Conservation (phyloP, 1,140 invertebrate species). For the Euborellia annulipes region DNA sequence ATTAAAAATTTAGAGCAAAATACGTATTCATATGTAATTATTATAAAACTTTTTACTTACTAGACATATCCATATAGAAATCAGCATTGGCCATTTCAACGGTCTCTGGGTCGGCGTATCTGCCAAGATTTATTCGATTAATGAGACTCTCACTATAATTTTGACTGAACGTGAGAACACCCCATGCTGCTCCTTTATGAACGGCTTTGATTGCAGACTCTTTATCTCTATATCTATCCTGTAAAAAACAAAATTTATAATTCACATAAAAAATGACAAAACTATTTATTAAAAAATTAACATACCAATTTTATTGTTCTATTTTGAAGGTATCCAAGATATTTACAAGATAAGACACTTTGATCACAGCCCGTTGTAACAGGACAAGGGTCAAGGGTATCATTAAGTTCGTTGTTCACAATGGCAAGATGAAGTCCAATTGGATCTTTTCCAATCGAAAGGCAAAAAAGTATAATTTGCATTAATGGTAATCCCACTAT, state of each 20-base stretch:
- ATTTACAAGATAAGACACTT: conserved; percentile 56
- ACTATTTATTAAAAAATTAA: no score
- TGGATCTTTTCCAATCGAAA: conserved; percentile 85
- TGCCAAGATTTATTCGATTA: conserved; percentile 22
- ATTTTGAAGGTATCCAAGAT: conserved; percentile 47
- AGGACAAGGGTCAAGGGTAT: conserved; percentile 26
- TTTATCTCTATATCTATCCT: conserved; percentile 16
- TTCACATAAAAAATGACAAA: no score
- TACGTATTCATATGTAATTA: no score
- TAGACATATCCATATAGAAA: conserved; percentile 35
- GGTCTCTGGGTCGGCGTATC: conserved; percentile 26
- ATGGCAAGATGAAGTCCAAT: conserved; percentile 64
- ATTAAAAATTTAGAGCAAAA: no score
- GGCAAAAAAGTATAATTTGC: conserved; percentile 86
- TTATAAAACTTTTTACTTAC: no score
- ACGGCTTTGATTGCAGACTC: conserved; percentile 28
- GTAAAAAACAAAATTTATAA: conserved; percentile 19
- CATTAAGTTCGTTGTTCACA: conserved; percentile 63
- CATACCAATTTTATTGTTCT: conserved; percentile 42
- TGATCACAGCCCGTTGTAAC: conserved; percentile 40
- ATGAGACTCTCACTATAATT: conserved; percentile 33
- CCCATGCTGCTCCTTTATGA: conserved; percentile 32
- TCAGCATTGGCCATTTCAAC: conserved; percentile 29
- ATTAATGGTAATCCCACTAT: conserved; percentile 80
- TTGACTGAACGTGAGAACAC: conserved; percentile 29